These are phyloP conservation scores for Chalcis sispes DNA, from an alignment of 2,888 invertebrate species.

Conservation along the genomic window DNA sequence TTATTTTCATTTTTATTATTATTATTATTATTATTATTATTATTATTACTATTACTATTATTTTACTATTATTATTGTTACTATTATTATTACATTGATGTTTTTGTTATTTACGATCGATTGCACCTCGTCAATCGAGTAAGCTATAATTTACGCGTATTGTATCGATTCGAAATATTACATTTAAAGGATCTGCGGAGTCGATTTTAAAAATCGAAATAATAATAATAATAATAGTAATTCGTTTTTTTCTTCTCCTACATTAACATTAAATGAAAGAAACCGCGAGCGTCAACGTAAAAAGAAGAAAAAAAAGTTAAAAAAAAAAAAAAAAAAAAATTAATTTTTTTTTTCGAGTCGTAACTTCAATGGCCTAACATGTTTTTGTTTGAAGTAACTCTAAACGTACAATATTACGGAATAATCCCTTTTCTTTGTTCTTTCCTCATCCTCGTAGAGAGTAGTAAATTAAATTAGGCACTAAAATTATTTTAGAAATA, in stretches of 20 bases:
- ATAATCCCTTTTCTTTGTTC: not conserved
- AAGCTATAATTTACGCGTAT: too few relatives aligned
- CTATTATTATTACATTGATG: not conserved
- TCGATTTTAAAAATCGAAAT: not conserved
- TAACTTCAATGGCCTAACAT: slow-evolving; percentile 31
- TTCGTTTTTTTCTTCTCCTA: slow-evolving; percentile 39
- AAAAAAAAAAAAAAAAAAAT: not conserved
- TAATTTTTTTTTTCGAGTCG: slow-evolving; percentile 18
- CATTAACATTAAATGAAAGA: slow-evolving; percentile 43
- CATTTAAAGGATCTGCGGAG: not conserved
- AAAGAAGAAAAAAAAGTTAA: slow-evolving; percentile 9
- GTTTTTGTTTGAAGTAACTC: slow-evolving; percentile 12
- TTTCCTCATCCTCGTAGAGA: slow-evolving; percentile 19
- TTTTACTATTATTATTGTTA: slow-evolving; percentile 5
- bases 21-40: slow-evolving; percentile 18
- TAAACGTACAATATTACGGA: too few relatives aligned
- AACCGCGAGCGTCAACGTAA: slow-evolving; percentile 43
- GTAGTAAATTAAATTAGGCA: not conserved
- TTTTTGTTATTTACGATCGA: too few relatives aligned
- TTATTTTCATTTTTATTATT: slow-evolving; percentile 21
- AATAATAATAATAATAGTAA: slow-evolving; percentile 24
- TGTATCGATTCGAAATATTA: too few relatives aligned
- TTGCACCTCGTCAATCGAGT: too few relatives aligned
- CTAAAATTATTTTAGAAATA: not conserved
- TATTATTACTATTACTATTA: slow-evolving; percentile 17